These are phyloP conservation scores for Sceloporus tristichus DNA, from an alignment of 2,113 vertebrate genomes.

Conservation along the genomic window DNA sequence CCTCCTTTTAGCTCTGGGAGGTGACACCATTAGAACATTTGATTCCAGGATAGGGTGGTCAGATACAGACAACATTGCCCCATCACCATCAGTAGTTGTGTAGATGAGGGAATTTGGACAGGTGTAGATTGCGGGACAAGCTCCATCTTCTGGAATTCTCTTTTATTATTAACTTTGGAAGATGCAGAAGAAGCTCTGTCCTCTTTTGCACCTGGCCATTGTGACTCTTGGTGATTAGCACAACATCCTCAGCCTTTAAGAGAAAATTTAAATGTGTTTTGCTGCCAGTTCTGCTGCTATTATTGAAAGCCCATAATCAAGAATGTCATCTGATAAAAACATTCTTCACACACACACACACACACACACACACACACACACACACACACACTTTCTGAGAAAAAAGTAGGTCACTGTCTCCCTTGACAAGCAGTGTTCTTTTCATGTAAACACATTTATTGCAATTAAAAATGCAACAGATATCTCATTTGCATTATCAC, in stretches of 20 bases:
- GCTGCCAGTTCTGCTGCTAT: background rate
- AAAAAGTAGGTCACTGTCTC: conserved; percentile 69
- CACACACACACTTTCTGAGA: background rate
- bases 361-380: background rate
- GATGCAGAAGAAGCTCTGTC: background rate
- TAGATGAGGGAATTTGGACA: background rate
- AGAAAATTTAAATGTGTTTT: background rate
- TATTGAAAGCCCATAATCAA: background rate
- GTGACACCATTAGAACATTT: background rate
- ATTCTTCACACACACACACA: conserved; percentile 8
- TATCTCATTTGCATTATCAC: background rate
- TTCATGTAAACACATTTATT: conserved; percentile 66
- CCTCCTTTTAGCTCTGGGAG: background rate
- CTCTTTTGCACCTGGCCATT: background rate
- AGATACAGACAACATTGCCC: background rate
- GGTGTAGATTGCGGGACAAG: background rate
- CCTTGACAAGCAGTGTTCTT: conserved; percentile 60
- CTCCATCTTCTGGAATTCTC: background rate
- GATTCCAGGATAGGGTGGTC: background rate
- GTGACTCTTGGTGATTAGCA: background rate
- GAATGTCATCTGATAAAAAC: background rate
- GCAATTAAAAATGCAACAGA: conserved; percentile 72
- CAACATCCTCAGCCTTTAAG: background rate
- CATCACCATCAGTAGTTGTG: background rate
- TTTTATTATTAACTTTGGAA: too few relatives aligned